Base-by-base conservation (phyloP, 2,888 invertebrate genomes). In the Cantharis nigra region DNA sequence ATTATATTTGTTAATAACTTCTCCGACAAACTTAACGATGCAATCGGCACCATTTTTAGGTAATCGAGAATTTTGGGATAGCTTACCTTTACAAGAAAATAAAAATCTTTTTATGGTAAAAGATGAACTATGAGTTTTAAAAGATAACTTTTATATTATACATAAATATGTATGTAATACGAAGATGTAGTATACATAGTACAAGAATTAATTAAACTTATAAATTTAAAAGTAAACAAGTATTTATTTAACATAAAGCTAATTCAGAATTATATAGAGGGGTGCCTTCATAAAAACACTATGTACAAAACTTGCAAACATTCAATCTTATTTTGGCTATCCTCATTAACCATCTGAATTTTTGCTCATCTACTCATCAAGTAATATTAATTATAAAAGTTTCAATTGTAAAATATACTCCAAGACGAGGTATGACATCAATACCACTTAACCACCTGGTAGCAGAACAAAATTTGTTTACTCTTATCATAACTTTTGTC, bases 41-140 rank as follows among this genome's bases (percentile, higher is more conserved):
- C 89, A 89, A 75, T 83, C 86, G 4, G 87, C 86, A 75, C 83
- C 86, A 0, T 90, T 91, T 83, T 89, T 93, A 77, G 92, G 92
- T 0, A 89, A 92, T 23, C 88, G 88, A 28, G 83, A 90, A 62
- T 93, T 94, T 87, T 93, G 93, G 93, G 89, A 91, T 81, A 89
- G 88, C 9, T 89, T 93, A 0, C 90, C 91, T 0, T 90, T 93
- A 49, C 84, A 89, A 23, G 93, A 93, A 85, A 92, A 93, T 84
- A 90, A 91, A 82, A 88, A 89, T 70, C 89, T 88, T 11, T 73
- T 84, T n/a, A 83, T 84, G 76, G 23, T 86, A 26, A 89, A 81
- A 80, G 89, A 90, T 75, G 90, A 91, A 85, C 84, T 91, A 79
- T 91, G 87, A 87, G 30, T 20, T 33, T 49, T 49, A 49, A 49